Evolutionary conservation across 2,797 vertebrate genomes (phyloP).

Genomic region (Lutjanus campechanus): DNA sequence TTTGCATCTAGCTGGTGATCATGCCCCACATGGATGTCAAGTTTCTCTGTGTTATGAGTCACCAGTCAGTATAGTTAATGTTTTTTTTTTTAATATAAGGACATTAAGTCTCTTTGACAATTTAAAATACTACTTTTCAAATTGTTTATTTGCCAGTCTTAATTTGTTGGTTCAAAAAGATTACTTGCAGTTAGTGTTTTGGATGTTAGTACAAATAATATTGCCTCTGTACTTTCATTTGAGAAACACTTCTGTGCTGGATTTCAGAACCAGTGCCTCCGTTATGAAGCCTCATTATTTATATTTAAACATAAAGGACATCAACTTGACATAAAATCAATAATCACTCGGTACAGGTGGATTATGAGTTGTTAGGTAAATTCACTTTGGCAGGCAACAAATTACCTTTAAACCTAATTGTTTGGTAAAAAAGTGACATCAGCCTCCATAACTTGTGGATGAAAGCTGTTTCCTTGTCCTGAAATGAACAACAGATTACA

Average conservation of each 20-base stretch:
- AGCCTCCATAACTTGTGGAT: background rate
- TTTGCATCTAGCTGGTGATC: background rate
- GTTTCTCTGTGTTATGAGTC: background rate
- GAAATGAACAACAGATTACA: background rate
- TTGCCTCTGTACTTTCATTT: background rate
- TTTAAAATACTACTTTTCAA: background rate
- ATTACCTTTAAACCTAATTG: background rate
- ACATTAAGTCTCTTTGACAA: background rate
- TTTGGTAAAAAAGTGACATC: background rate
- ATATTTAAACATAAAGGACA: too few relatives aligned
- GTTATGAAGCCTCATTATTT: background rate
- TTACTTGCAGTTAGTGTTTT: background rate
- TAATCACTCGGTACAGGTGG: background rate
- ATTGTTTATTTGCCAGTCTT: background rate
- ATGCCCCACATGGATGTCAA: background rate
- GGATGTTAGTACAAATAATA: background rate
- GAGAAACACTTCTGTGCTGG: too few relatives aligned
- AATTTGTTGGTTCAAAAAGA: background rate
- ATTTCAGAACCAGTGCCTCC: background rate
- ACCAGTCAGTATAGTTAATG: background rate
- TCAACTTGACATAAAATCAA: too few relatives aligned
- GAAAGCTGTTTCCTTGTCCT: constrained; percentile 10
- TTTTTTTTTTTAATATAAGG: background rate
- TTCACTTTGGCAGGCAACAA: constrained; percentile 10
- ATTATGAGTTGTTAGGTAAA: background rate